A percentile compares a stretch with the other conserved stretches of the same genome.
These are phyloP conservation scores for Synanceia verrucosa DNA, from an alignment of 2,797 vertebrate genomes.

Conservation along the genomic window DNA sequence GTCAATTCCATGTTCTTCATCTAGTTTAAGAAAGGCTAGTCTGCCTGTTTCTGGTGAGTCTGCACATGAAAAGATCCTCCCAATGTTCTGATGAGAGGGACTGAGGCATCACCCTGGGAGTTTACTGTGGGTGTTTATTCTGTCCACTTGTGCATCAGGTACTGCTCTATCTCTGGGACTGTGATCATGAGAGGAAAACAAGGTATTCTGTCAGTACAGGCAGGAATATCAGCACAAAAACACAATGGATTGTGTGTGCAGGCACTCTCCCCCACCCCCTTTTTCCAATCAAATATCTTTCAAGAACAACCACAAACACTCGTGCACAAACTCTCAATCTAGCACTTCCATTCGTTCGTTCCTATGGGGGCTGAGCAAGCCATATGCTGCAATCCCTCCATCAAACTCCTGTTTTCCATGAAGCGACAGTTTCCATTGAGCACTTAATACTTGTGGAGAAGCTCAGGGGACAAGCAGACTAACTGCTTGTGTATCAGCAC, in stretches of 20 bases:
- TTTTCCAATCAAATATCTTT: neutral
- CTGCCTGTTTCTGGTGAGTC: neutral
- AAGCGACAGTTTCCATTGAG: constrained; percentile 39
- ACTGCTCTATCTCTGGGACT: neutral
- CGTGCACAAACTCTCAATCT: constrained; percentile 15
- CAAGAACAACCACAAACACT: neutral
- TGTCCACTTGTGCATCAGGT: neutral
- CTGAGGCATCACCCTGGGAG: constrained; percentile 20
- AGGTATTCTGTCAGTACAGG: neutral
- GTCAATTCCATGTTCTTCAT: neutral
- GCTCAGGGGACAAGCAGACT: constrained; percentile 32
- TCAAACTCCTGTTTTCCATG: constrained; percentile 26
- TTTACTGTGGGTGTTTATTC: constrained; percentile 11
- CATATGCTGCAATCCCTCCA: constrained; percentile 29
- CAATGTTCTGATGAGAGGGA: constrained; percentile 11
- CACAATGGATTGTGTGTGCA: neutral
- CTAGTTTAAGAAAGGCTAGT: neutral
- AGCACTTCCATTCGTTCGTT: constrained; percentile 22
- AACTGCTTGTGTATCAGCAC: constrained; percentile 16
- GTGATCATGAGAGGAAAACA: neutral
- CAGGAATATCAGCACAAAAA: too few relatives aligned
- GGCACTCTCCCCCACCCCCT: neutral
- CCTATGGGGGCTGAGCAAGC: constrained; percentile 28
- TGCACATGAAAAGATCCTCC: neutral
- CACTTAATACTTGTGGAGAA: constrained; percentile 24